phyloP scores from a whole-genome alignment of 2,888 invertebrate genomes.

The Dasysyrphus albostriatus region DNA sequence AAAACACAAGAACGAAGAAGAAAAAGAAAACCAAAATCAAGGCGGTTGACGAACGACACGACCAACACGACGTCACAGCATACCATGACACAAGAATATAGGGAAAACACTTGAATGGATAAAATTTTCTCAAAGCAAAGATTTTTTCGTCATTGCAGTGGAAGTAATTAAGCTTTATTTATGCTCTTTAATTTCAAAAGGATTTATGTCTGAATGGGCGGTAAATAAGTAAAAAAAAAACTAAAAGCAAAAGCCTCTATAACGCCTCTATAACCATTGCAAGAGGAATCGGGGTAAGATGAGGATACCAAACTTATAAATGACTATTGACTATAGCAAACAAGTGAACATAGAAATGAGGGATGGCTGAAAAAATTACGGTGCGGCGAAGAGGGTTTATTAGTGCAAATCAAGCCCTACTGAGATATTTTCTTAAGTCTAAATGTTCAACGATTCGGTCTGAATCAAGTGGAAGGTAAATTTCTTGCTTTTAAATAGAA shows the following conservation, averaged over 20 bases:
- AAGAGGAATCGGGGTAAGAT: not conserved
- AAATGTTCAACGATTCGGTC: not conserved
- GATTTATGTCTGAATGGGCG: constrained; percentile 25
- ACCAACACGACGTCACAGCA: not conserved
- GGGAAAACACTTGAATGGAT: constrained; percentile 49
- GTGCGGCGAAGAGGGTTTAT: constrained; percentile 9
- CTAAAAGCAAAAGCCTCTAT: constrained; percentile 14
- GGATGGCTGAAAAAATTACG: not conserved
- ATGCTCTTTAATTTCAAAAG: constrained; percentile 72
- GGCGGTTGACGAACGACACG: not conserved
- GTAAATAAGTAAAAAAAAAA: not conserved
- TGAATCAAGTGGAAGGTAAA: not conserved
- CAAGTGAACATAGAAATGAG: constrained; percentile 20
- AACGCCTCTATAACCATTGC: constrained; percentile 21
- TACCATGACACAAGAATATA: constrained; percentile 3
- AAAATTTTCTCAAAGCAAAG: constrained; percentile 55
- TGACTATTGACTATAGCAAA: constrained; percentile 21
- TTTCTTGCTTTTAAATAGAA: not conserved
- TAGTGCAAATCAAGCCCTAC: not conserved
- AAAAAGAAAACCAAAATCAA: constrained; percentile 21
- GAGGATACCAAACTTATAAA: constrained; percentile 19
- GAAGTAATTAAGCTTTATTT: constrained; percentile 75
- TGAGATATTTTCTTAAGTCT: not conserved
- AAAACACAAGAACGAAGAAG: constrained; percentile 1
- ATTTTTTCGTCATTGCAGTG: constrained; percentile 70